phyloP scores from a whole-genome alignment of 2,797 vertebrate species.

The Gobio occitaniae region DNA sequence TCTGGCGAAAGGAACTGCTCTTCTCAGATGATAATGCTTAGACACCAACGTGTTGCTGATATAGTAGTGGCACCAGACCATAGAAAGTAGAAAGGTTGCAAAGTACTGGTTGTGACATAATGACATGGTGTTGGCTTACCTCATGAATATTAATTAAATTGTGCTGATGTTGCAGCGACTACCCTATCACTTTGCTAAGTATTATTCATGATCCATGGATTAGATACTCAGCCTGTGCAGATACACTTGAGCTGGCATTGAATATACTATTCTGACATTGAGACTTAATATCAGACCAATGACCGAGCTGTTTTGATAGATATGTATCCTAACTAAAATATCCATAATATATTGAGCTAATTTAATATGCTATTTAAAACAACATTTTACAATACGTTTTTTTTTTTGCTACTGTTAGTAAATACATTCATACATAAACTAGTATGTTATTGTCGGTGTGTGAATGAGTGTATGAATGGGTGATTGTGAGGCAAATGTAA shows the following conservation, averaged over 20 bases:
- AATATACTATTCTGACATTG: background rate
- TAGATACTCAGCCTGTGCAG: conserved; percentile 3
- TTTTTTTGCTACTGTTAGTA: no score
- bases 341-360: no score
- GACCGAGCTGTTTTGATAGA: background rate
- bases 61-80: background rate
- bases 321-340: background rate
- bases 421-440: no score
- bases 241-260: background rate
- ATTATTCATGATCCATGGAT: background rate
- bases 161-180: background rate
- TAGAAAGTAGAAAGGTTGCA: background rate
- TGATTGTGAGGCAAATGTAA: no score
- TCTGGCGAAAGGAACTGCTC: conserved; percentile 2
- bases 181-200: background rate
- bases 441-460: no score
- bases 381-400: no score
- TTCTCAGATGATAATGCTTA: conserved; percentile 19
- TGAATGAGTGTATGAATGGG: no score
- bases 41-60: background rate
- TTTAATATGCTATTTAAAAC: no score
- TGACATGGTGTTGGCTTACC: background rate
- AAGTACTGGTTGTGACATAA: background rate
- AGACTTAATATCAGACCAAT: background rate
- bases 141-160: background rate